Percentiles rank a stretch among this genome's conserved stretches.
Evolutionary conservation across 1,140 invertebrate genomes (phyloP).

Genomic region (Drosophila prosaltans): DNA sequence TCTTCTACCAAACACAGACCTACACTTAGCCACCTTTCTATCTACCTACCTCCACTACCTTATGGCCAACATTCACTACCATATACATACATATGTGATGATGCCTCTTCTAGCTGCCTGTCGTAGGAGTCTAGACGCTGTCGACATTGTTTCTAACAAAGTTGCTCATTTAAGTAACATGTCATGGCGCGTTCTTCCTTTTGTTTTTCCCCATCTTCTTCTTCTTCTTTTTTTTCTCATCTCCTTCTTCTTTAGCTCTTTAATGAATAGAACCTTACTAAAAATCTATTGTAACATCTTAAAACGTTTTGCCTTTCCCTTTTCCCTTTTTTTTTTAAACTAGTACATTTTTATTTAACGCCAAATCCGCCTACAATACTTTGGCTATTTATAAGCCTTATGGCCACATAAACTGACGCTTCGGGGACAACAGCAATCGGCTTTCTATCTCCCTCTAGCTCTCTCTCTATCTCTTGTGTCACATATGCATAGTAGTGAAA

Average conservation of each 20-base stretch:
- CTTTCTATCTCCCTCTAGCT: background rate
- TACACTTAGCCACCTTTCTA: too few relatives aligned
- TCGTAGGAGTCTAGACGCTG: constrained; percentile 71
- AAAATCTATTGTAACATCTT: constrained; percentile 48
- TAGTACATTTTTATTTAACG: background rate
- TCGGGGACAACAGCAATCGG: constrained; percentile 71
- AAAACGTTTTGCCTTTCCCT: constrained; percentile 8
- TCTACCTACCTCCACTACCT: background rate
- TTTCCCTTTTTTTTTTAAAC: constrained; percentile 4
- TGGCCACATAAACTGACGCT: constrained; percentile 59
- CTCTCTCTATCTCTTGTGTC: constrained; percentile 4
- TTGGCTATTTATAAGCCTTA: constrained; percentile 62
- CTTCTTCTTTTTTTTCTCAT: constrained; percentile 16
- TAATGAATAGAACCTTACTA: background rate
- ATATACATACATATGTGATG: constrained; percentile 28
- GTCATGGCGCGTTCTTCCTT: constrained; percentile 47
- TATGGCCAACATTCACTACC: background rate
- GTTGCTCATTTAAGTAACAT: constrained; percentile 82
- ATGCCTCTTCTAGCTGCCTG: constrained; percentile 40
- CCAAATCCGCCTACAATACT: constrained; percentile 51
- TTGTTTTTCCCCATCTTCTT: constrained; percentile 37
- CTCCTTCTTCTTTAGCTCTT: constrained; percentile 35
- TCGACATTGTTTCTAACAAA: constrained; percentile 81
- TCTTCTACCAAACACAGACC: too few relatives aligned
- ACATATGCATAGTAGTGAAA: constrained; percentile 68